Evolutionary conservation across 2,113 vertebrate species (phyloP).

Genomic region (Crotalus tigris): DNA sequence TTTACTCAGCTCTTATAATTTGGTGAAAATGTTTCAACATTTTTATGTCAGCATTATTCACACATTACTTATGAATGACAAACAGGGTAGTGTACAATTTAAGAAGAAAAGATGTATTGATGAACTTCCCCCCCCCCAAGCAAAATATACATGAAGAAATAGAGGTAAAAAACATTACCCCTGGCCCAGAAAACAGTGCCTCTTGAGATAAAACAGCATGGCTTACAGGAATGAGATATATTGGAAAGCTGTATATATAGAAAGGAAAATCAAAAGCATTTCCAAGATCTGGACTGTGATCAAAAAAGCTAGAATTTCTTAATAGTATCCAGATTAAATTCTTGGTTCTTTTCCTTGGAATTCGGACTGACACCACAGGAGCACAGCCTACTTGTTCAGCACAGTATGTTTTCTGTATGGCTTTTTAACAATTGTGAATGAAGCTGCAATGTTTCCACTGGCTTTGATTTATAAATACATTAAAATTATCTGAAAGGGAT

Average conservation of each 20-base stretch:
- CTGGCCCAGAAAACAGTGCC: constrained; percentile 42
- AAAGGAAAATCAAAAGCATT: constrained; percentile 18
- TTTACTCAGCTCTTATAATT: constrained; percentile 33
- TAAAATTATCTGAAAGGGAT: not conserved
- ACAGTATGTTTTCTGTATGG: not conserved
- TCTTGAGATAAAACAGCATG: not conserved
- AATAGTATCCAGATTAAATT: not conserved
- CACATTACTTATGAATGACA: not conserved
- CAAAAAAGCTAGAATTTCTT: not conserved
- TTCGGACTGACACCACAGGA: not conserved
- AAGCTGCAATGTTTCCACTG: not conserved
- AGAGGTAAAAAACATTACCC: constrained; percentile 37
- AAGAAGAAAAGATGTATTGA: constrained; percentile 66
- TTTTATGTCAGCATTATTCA: not conserved
- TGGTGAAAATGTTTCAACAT: constrained; percentile 27
- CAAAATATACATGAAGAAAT: constrained; percentile 46
- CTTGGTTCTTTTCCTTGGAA: not conserved
- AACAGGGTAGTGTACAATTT: constrained; percentile 34
- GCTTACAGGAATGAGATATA: not conserved
- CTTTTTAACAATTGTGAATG: not conserved
- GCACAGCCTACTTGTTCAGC: not conserved
- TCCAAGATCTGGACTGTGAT: not conserved
- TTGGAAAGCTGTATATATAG: constrained; percentile 14
- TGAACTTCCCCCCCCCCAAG: not conserved
- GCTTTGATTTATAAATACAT: not conserved